Percentiles rank a stretch among this genome's conserved stretches.
These are phyloP conservation scores for Orientallactaga bullata DNA, from an alignment of 2,113 vertebrate species.

Conservation along the genomic window DNA sequence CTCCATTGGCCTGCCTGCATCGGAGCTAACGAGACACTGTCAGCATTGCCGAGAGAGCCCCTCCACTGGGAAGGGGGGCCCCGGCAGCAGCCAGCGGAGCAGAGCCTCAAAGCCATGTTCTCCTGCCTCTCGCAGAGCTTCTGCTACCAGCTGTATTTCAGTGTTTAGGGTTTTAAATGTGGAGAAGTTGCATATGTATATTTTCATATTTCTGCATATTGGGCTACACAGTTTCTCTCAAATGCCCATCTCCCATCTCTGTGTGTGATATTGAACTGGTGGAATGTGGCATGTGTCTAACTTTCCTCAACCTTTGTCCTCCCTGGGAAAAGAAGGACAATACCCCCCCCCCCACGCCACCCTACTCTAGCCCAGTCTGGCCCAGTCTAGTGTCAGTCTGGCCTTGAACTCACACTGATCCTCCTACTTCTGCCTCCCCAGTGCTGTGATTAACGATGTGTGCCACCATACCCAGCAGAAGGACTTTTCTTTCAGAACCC, in stretches of 20 bases:
- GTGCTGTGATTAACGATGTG: too few species aligned
- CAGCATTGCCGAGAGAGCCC: neutral
- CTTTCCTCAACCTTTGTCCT: neutral
- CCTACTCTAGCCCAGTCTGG: too few species aligned
- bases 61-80: neutral
- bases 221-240: neutral
- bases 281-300: neutral
- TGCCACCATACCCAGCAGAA: neutral
- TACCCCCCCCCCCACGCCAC: too few species aligned
- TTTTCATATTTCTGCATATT: slow-evolving; percentile 38
- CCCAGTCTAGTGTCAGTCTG: too few species aligned
- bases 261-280: accelerated
- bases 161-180: slow-evolving; percentile 42
- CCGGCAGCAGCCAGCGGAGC: slow-evolving; percentile 23
- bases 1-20: slow-evolving; percentile 46
- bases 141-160: slow-evolving; percentile 24
- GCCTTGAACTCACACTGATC: too few species aligned
- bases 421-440: too few species aligned
- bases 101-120: slow-evolving; percentile 56
- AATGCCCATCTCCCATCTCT: too few species aligned
- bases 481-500: neutral
- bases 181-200: neutral
- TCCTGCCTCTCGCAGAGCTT: slow-evolving; percentile 60
- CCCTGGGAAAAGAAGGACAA: neutral
- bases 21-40: slow-evolving; percentile 67